Percentiles rank a stretch among this genome's conserved stretches.
Evolutionary conservation across 2,113 vertebrate genomes (phyloP).

Genomic region (Scomber colias): DNA sequence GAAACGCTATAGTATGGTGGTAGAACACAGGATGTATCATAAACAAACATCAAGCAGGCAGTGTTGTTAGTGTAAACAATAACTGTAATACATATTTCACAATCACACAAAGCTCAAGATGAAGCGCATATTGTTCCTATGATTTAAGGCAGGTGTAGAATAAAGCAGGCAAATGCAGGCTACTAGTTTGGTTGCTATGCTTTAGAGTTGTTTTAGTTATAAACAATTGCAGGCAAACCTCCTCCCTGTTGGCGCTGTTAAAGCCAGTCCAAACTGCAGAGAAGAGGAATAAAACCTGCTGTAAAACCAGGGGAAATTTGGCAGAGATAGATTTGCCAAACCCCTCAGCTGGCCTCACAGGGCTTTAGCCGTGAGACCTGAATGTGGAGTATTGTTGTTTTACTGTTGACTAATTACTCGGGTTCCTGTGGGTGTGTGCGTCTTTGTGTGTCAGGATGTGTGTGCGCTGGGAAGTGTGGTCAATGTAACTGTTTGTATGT

Average conservation of each 20-base stretch:
- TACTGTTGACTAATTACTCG: slow-evolving; percentile 65
- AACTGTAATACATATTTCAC: no score
- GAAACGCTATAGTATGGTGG: neutral
- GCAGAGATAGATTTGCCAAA: slow-evolving; percentile 51
- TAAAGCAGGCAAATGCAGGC: neutral
- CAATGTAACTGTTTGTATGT: slow-evolving; percentile 1
- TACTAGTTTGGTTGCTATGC: slow-evolving; percentile 46
- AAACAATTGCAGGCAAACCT: slow-evolving; percentile 55
- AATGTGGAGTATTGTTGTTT: slow-evolving; percentile 71
- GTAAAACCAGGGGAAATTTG: slow-evolving; percentile 69
- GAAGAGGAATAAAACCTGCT: slow-evolving; percentile 64
- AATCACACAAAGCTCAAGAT: neutral
- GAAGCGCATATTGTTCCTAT: neutral
- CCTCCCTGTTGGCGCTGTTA: slow-evolving; percentile 63
- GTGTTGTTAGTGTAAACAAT: neutral
- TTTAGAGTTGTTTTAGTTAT: slow-evolving; percentile 55
- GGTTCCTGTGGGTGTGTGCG: slow-evolving; percentile 57
- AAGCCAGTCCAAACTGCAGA: slow-evolving; percentile 51
- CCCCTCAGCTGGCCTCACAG: slow-evolving; percentile 55
- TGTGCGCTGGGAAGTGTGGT: slow-evolving; percentile 5
- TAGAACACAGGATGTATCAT: neutral
- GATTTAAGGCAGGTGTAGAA: slow-evolving; percentile 6
- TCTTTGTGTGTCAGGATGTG: slow-evolving; percentile 39
- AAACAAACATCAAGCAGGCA: neutral
- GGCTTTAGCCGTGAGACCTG: slow-evolving; percentile 59